phyloP scores from a whole-genome alignment of 2,113 vertebrate species.

The mouse (Mus musculus) region DNA sequence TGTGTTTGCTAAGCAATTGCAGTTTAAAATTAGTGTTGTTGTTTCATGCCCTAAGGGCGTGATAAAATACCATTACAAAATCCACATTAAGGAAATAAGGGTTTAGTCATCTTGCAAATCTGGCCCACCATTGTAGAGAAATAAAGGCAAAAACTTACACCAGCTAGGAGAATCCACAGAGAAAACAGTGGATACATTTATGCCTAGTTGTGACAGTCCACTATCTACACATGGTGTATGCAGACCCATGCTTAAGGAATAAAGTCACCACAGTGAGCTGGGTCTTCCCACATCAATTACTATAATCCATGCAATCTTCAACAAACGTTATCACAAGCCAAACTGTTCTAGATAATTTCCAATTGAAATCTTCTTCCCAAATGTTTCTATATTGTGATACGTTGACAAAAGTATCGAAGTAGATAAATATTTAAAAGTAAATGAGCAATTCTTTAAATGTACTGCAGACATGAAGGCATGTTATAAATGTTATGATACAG shows the following conservation, averaged over 20 bases:
- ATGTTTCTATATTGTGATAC: not conserved
- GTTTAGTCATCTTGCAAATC: not conserved
- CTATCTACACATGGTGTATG: not conserved
- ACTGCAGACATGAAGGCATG: not conserved
- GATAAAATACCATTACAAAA: not conserved
- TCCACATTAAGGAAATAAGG: not conserved
- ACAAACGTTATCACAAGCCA: not conserved
- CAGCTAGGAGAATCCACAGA: too few species aligned
- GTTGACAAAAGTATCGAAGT: not conserved
- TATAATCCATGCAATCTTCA: not conserved
- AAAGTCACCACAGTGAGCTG: not conserved
- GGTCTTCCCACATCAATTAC: not conserved
- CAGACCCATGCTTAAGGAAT: not conserved
- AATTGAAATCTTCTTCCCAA: not conserved
- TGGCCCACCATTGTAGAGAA: not conserved
- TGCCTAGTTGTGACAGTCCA: not conserved
- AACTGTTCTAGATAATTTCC: too few species aligned
- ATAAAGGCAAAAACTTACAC: too few species aligned
- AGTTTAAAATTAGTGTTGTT: not conserved
- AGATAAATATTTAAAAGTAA: conserved; percentile 11
- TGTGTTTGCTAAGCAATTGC: not conserved
- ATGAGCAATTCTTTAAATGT: not conserved
- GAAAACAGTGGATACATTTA: not conserved
- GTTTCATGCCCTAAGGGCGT: not conserved
- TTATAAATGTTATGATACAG: not conserved